Conservation (phyloP, 2,797 vertebrate genomes). For the Smutsia temminckii region DNA sequence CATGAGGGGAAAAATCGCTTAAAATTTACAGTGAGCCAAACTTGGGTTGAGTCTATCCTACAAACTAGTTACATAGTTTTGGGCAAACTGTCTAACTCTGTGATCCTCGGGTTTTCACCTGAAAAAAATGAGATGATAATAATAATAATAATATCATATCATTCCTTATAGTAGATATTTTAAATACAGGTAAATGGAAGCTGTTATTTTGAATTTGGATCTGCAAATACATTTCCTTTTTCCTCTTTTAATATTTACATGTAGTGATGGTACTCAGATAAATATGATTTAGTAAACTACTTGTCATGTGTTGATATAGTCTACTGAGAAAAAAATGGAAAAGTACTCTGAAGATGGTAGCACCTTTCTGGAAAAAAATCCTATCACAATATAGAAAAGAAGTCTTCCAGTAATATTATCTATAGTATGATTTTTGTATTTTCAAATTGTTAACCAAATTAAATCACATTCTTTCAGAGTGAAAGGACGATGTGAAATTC, state of each 20-base stretch:
- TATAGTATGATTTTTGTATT: background rate
- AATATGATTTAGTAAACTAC: background rate
- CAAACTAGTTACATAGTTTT: background rate
- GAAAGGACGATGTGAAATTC: background rate
- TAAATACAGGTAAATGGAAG: background rate
- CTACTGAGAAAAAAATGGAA: background rate
- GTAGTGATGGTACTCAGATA: background rate
- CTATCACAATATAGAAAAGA: background rate
- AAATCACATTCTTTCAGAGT: background rate
- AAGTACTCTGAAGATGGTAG: background rate
- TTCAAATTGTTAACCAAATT: background rate
- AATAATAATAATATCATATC: background rate
- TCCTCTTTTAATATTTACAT: background rate
- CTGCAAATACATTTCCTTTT: background rate
- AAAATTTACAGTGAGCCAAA: background rate
- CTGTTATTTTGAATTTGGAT: background rate
- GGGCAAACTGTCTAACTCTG: background rate
- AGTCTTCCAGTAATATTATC: background rate
- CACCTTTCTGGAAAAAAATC: background rate
- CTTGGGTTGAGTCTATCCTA: background rate
- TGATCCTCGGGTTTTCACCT: background rate
- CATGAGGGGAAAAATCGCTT: background rate
- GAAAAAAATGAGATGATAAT: background rate
- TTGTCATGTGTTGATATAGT: background rate
- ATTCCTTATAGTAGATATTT: background rate